Evolutionary conservation across 92 coral and sea anemone species (phyloP).

Genomic region (Scolanthus callimorphus): DNA sequence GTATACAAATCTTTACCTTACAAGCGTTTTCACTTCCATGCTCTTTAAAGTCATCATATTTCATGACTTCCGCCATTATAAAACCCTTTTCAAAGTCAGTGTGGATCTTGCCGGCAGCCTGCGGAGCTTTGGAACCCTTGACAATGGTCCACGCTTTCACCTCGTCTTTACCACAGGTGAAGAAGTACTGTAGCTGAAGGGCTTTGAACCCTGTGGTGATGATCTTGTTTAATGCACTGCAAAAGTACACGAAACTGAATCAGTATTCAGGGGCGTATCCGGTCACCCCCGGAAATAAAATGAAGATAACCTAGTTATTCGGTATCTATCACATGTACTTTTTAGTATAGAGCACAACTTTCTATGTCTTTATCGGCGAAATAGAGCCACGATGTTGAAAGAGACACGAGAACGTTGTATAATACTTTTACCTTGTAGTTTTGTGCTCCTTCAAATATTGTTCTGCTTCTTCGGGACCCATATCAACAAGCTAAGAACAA

Average conservation of each 20-base stretch:
- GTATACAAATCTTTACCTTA: constrained; percentile 52
- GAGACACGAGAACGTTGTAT: too few species aligned
- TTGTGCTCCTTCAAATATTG: constrained; percentile 75
- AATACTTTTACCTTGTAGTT: constrained; percentile 60
- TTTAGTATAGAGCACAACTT: too few species aligned
- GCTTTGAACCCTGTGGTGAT: constrained; percentile 94
- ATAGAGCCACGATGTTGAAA: too few species aligned
- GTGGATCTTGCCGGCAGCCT: constrained; percentile 97
- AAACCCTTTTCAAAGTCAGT: constrained; percentile 97
- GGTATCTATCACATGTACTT: too few species aligned
- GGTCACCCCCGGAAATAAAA: too few species aligned
- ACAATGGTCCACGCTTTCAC: constrained; percentile 98
- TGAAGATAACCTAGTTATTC: too few species aligned
- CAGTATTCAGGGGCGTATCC: too few species aligned
- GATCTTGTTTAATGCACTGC: constrained; percentile 86
- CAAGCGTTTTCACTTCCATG: constrained; percentile 78
- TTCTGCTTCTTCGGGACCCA: constrained; percentile 75
- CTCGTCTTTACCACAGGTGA: constrained; percentile 96
- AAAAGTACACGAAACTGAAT: too few species aligned
- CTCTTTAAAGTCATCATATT: constrained; percentile 93
- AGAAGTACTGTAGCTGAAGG: constrained; percentile 92
- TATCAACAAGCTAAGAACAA: constrained; percentile 68
- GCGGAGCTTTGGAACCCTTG: constrained; percentile 88
- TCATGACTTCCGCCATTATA: constrained; percentile 99
- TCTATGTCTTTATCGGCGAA: too few species aligned